Evolutionary conservation across 1,140 invertebrate genomes (phyloP), one percentile per base, ranked within the genome.

Genomic region (Bradynema listronoti): DNA sequence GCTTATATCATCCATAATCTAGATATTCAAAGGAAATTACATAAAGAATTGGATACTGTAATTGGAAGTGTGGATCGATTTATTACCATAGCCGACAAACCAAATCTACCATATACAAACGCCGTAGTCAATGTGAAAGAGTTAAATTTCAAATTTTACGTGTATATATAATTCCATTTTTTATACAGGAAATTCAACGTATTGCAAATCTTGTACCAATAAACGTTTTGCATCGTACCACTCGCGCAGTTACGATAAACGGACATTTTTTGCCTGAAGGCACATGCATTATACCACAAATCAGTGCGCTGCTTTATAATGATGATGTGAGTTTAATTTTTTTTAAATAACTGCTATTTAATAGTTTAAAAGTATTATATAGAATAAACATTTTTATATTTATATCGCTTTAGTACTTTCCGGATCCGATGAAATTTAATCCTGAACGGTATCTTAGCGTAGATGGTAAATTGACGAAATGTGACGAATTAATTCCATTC

Each of bases 131-230:
- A 25, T n/a, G 47, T n/a, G n/a, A n/a, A n/a, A n/a, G n/a, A n/a
- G n/a, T n/a, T n/a, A n/a, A n/a, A n/a, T n/a, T n/a, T n/a, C n/a
- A n/a, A n/a, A n/a, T n/a, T n/a, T n/a, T n/a, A n/a, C n/a, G n/a
- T n/a, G n/a, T n/a, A n/a, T n/a, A n/a, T n/a, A n/a, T n/a, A n/a
- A n/a, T n/a, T n/a, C n/a, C n/a, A n/a, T n/a, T n/a, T n/a, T n/a
- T n/a, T n/a, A 62, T 63, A 39, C 36, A 60, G 56, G 56, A 62
- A 33, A 45, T 39, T 39, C 56, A 60, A 61, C 57, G 57, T 58
- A 19, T 59, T 11, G 30, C 30, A 14, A 61, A 60, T 32, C 16
- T 60, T 4, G 24, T 61, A 22, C 24, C 25, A 9, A 16, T 24
- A 14, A 60, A 60, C 43, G 22, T 60, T 2, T 22, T 51, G 9